Evolutionary conservation across 2,888 invertebrate genomes (phyloP), one percentile per base, ranked within the genome.

Genomic region (Volucella zonaria): DNA sequence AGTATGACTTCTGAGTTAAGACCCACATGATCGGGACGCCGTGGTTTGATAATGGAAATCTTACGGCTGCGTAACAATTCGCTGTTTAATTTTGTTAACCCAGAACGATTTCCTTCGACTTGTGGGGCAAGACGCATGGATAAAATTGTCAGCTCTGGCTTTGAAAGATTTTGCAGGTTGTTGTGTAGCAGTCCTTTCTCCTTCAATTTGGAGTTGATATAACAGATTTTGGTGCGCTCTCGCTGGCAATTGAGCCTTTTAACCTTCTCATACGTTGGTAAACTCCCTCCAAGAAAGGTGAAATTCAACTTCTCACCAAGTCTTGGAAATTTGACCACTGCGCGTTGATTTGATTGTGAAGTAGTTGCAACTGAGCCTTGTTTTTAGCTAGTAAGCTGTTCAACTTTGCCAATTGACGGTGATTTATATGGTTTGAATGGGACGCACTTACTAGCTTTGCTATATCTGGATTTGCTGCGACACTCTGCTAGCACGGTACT

Each of bases 201-300:
- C n/a, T n/a, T n/a, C n/a, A n/a, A n/a, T n/a, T n/a, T n/a, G n/a
- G n/a, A n/a, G 89, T 91, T 92, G 1, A 92, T 89, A 45, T 87
- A 92, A 73, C 92, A 92, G 43, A 93, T 90, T 79, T 88, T 88
- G 89, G 93, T 59, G 89, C 94, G 91, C 93, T 94, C 89, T 94
- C n/a, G n/a, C 95, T 71, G 93, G 93, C 81, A 92, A 92, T 31
- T 95, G 92, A 79, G 95, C 95, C 95, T 87, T 95, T 95, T 86
- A 97, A 95, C 80, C 94, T 94, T 40, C 95, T 94, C 89, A 97
- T 92, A 0, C 96, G 95, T 88, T 96, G 96, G 91, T 96, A 97
- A 9, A 97, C 94, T 40, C 95, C 94, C 88, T 97, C 96, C 87
- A 96, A 92, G 42, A 94, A 94, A 0, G 96, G 96, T 66, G 91